A percentile compares a stretch with the other conserved stretches of the same genome.
phyloP scores from a whole-genome alignment of 2,113 vertebrate genomes.

The Oreochromis niloticus region DNA sequence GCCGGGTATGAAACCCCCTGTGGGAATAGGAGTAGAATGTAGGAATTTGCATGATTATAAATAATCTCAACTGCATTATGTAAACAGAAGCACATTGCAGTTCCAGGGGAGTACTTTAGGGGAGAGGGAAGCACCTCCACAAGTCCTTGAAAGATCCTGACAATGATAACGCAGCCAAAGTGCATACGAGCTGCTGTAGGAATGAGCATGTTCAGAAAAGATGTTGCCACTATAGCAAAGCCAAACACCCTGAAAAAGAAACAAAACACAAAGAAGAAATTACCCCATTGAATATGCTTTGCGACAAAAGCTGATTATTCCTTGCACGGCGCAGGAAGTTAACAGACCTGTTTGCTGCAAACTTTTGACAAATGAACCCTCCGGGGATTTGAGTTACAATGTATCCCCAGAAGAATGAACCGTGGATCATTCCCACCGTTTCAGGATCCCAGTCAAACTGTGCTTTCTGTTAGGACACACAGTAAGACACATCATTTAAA shows the following conservation, averaged over 20 bases:
- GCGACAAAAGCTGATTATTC: background rate
- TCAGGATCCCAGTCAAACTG: constrained; percentile 90
- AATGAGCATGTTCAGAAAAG: constrained; percentile 87
- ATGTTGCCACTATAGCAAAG: constrained; percentile 88
- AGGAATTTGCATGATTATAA: background rate
- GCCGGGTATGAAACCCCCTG: constrained; percentile 91
- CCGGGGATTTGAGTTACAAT: constrained; percentile 94
- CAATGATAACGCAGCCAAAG: constrained; percentile 85
- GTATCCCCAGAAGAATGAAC: constrained; percentile 94
- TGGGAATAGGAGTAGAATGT: background rate
- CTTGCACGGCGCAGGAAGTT: background rate
- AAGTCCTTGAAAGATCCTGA: constrained; percentile 86
- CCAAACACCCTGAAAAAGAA: constrained; percentile 81
- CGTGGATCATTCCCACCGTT: constrained; percentile 90
- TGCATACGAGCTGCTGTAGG: constrained; percentile 83
- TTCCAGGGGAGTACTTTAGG: background rate
- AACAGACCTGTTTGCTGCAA: constrained; percentile 87
- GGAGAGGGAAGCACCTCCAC: constrained; percentile 77
- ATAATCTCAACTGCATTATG: background rate
- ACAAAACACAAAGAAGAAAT: background rate
- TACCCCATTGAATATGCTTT: background rate
- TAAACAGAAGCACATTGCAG: background rate
- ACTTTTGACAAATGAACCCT: constrained; percentile 89
- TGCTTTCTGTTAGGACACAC: constrained; percentile 73
- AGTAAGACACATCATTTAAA: background rate